A percentile compares a stretch with the other conserved stretches of the same genome.
phyloP scores from a whole-genome alignment of 2,888 invertebrate genomes.

The Unio delphinus region DNA sequence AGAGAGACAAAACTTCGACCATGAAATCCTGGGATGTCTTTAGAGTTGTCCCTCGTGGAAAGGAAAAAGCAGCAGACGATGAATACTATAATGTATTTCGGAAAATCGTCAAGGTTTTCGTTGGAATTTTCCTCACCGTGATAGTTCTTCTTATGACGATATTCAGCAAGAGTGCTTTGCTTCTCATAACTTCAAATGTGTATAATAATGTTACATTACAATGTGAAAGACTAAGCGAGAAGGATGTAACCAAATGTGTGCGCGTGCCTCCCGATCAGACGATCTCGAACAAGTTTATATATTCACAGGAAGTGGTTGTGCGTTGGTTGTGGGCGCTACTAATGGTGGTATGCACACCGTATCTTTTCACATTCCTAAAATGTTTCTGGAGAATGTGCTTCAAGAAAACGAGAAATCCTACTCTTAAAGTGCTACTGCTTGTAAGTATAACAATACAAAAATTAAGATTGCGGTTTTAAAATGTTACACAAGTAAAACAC shows the following conservation, averaged over 20 bases:
- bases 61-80: slow-evolving; percentile 40
- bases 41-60: slow-evolving; percentile 39
- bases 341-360: slow-evolving; percentile 68
- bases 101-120: slow-evolving; percentile 75
- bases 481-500: too few relatives aligned
- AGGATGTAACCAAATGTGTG: slow-evolving; percentile 43
- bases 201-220: slow-evolving; percentile 53
- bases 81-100: slow-evolving; percentile 40
- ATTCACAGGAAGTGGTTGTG: slow-evolving; percentile 52
- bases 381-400: slow-evolving; percentile 71
- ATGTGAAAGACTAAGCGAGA: slow-evolving; percentile 35
- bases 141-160: slow-evolving; percentile 88
- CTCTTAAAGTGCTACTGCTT: slow-evolving; percentile 35
- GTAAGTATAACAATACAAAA: slow-evolving; percentile 25
- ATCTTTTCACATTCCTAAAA: slow-evolving; percentile 68
- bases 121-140: slow-evolving; percentile 87
- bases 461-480: too few relatives aligned
- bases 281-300: slow-evolving; percentile 34
- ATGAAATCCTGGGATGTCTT: slow-evolving; percentile 58
- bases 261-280: slow-evolving; percentile 46
- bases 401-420: slow-evolving; percentile 57
- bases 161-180: slow-evolving; percentile 87
- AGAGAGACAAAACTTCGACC: slow-evolving; percentile 38
- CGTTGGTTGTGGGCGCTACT: slow-evolving; percentile 72
- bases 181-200: slow-evolving; percentile 58